Conservation (phyloP, 2,113 vertebrate species). For the Nothocercus julius region DNA sequence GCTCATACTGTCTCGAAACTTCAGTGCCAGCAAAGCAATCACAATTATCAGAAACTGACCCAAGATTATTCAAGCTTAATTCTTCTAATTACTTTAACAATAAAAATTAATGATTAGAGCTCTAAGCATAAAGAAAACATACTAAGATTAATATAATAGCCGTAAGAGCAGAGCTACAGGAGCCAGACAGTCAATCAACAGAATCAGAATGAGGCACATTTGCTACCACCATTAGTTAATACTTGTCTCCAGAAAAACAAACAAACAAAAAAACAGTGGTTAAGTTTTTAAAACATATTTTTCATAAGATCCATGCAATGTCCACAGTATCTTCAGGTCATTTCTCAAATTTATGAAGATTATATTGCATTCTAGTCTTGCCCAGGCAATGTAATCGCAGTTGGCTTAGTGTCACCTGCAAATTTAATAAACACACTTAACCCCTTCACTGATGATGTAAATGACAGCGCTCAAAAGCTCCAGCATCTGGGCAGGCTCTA, state of each 20-base stretch:
- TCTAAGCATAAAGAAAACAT: background rate
- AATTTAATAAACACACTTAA: background rate
- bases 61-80: background rate
- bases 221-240: background rate
- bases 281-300: background rate
- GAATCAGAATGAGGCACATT: background rate
- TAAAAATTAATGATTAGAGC: background rate
- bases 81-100: constrained; percentile 23
- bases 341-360: background rate
- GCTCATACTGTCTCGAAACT: background rate
- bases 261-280: background rate
- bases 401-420: background rate
- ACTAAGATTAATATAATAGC: background rate
- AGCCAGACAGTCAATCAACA: background rate
- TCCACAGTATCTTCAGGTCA: background rate
- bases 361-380: background rate
- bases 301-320: background rate
- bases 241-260: background rate
- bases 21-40: constrained; percentile 29
- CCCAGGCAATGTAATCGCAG: too few relatives aligned
- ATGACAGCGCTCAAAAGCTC: background rate
- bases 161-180: background rate
- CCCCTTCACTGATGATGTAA: background rate
- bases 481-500: background rate
- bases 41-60: constrained; percentile 8